Percentiles rank a stretch among this genome's conserved stretches.
phyloP scores from a whole-genome alignment of 2,113 vertebrate genomes.

The Lasiurus borealis region DNA sequence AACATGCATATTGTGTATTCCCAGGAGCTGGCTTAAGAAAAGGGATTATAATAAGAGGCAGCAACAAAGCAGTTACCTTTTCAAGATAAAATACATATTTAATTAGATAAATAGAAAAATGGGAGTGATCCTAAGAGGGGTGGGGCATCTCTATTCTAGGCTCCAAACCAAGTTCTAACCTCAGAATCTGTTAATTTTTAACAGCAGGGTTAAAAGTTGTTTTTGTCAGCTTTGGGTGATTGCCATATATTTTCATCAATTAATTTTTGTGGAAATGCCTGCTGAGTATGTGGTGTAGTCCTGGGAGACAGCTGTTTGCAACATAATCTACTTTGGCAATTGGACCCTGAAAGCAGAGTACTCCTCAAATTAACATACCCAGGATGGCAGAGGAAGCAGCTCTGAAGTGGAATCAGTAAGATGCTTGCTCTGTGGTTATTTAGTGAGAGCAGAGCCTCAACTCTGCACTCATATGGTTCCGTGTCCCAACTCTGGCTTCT shows the following conservation, averaged over 20 bases:
- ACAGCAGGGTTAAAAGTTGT: constrained; percentile 53
- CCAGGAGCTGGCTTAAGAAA: constrained; percentile 34
- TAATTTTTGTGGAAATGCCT: constrained; percentile 70
- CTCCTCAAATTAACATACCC: constrained; percentile 29
- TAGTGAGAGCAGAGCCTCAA: neutral
- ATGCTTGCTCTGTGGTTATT: neutral
- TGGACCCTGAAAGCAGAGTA: constrained; percentile 39
- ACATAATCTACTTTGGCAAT: constrained; percentile 70
- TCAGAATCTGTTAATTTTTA: constrained; percentile 49
- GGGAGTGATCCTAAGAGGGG: neutral
- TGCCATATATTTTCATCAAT: constrained; percentile 68
- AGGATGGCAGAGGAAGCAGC: neutral
- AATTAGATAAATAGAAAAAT: constrained; percentile 50
- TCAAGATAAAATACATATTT: constrained; percentile 40
- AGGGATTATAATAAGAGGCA: constrained; percentile 16
- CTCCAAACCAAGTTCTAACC: constrained; percentile 18
- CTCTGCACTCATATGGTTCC: neutral
- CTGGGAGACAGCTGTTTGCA: constrained; percentile 51
- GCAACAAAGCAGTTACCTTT: constrained; percentile 12
- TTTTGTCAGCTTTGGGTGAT: constrained; percentile 64
- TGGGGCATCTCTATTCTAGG: neutral
- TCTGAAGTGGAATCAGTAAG: neutral
- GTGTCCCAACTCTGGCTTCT: neutral
- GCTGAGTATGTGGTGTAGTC: constrained; percentile 25
- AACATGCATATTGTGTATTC: neutral